These are phyloP conservation scores for Morpho helenor DNA, from an alignment of 2,888 invertebrate species.

Conservation along the genomic window DNA sequence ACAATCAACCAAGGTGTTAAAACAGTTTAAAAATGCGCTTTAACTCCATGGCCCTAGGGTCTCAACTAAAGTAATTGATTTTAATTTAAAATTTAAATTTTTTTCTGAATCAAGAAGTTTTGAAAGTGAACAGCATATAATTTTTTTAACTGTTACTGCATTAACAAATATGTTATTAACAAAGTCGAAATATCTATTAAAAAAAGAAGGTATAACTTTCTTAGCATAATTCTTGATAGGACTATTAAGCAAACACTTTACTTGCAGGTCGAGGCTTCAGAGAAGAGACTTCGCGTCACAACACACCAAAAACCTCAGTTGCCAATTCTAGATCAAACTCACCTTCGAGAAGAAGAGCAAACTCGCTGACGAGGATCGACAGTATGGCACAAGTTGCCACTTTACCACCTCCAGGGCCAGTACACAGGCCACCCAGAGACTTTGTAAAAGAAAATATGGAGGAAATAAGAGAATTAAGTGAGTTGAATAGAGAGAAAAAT, in stretches of 20 bases:
- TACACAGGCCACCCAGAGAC: constrained; percentile 62
- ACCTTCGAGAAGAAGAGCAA: constrained; percentile 62
- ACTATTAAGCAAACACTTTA: constrained; percentile 1
- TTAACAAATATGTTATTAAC: too few species aligned
- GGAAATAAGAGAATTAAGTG: constrained; percentile 68
- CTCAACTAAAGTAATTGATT: too few species aligned
- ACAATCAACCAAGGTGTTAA: too few species aligned
- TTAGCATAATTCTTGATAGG: too few species aligned
- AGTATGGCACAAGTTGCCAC: constrained; percentile 64
- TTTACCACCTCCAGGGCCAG: constrained; percentile 45
- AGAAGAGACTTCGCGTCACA: constrained; percentile 76
- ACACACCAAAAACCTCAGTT: constrained; percentile 70
- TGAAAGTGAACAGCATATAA: too few species aligned
- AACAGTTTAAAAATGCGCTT: too few species aligned
- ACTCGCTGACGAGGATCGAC: constrained; percentile 61
- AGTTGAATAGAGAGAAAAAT: constrained; percentile 70
- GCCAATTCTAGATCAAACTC: constrained; percentile 65
- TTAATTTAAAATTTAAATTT: too few species aligned
- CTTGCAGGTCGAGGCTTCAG: constrained; percentile 71
- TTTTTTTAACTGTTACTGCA: too few species aligned
- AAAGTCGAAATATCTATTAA: too few species aligned
- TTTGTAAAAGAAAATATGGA: constrained; percentile 72
- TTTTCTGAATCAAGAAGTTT: too few species aligned
- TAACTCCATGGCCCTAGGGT: too few species aligned
- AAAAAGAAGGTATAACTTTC: too few species aligned